Percentiles rank a stretch among this genome's conserved stretches.
These are phyloP conservation scores for Danio kyathit DNA, from an alignment of 2,797 vertebrate genomes.

Conservation along the genomic window DNA sequence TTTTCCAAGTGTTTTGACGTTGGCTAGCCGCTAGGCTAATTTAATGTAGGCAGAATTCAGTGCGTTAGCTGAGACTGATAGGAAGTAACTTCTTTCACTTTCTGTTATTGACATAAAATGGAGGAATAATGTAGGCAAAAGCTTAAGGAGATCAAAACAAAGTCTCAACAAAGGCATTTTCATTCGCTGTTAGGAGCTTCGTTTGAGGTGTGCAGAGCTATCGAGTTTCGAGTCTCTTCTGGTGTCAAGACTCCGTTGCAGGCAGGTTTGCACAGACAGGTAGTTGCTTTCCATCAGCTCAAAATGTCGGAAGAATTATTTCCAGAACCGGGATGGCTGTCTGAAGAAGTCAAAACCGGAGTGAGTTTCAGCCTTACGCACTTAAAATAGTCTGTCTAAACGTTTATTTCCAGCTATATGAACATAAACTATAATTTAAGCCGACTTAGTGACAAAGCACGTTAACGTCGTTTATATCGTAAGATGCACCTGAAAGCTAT, in stretches of 20 bases:
- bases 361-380: slow-evolving; percentile 61
- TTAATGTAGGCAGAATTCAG: background rate
- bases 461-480: background rate
- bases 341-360: slow-evolving; percentile 78
- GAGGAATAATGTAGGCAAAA: slow-evolving; percentile 6
- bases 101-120: slow-evolving; percentile 26
- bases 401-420: background rate
- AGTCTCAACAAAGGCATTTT: no score
- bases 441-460: no score
- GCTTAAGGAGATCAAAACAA: background rate
- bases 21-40: no score
- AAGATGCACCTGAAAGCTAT: background rate
- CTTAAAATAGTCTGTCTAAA: background rate
- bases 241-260: background rate
- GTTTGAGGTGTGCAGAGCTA: background rate
- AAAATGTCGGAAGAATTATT: slow-evolving; percentile 67
- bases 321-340: slow-evolving; percentile 65
- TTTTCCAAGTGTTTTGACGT: background rate
- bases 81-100: slow-evolving; percentile 18
- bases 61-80: background rate
- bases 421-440: background rate
- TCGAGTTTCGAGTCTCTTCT: slow-evolving; percentile 19
- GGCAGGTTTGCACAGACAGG: slow-evolving; percentile 14
- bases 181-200: background rate
- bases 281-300: background rate